Percentiles rank a stretch among this genome's conserved stretches.
Evolutionary conservation across 2,888 invertebrate genomes (phyloP).

Genomic region (Gortyna flavago): DNA sequence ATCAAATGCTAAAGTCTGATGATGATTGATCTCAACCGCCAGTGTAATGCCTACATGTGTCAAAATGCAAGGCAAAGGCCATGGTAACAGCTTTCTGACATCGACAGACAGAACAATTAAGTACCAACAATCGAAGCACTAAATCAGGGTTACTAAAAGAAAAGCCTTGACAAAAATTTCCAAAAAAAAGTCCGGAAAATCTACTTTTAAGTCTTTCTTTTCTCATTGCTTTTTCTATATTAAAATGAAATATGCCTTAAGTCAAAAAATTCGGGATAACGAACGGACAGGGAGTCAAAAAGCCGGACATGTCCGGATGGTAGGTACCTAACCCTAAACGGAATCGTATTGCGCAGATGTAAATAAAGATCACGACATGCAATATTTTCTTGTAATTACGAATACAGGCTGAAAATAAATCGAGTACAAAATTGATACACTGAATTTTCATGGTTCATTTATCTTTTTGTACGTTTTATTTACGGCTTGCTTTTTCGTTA

Average conservation of each 20-base stretch:
- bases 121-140: background rate
- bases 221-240: background rate
- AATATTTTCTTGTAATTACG: constrained; percentile 29
- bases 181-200: background rate
- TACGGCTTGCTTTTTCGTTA: background rate
- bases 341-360: background rate
- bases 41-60: constrained; percentile 14
- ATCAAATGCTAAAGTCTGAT: constrained; percentile 4
- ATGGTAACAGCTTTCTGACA: constrained; percentile 24
- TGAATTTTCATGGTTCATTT: constrained; percentile 16
- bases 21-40: constrained; percentile 15
- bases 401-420: constrained; percentile 18
- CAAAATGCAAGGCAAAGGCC: constrained; percentile 29
- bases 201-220: background rate
- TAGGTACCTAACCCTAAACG: background rate
- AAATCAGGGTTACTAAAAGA: background rate
- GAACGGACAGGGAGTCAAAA: background rate
- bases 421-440: constrained; percentile 12
- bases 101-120: background rate
- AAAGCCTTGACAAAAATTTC: background rate
- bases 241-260: background rate
- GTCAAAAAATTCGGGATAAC: background rate
- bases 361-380: constrained; percentile 9
- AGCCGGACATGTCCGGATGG: background rate
- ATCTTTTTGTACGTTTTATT: constrained; percentile 1